A percentile compares a stretch with the other conserved stretches of the same genome.
Evolutionary conservation across 2,888 invertebrate species (phyloP).

Genomic region (Synanthedon formicaeformis): DNA sequence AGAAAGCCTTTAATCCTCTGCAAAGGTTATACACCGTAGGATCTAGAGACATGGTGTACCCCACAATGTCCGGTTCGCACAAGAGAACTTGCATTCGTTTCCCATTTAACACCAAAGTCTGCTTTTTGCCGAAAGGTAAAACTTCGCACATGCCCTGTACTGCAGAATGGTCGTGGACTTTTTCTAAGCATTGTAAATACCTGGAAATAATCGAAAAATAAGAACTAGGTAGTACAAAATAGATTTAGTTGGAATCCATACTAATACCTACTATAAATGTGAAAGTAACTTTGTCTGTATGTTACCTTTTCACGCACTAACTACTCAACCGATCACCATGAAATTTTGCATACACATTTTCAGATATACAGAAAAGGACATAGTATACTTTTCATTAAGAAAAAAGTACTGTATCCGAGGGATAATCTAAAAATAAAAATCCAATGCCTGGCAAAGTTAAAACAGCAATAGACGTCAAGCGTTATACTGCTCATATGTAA

Average conservation of each 20-base stretch:
- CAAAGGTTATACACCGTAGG: conserved; percentile 62
- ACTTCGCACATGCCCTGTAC: conserved; percentile 62
- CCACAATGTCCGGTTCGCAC: conserved; percentile 58
- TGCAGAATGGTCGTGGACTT: conserved; percentile 58
- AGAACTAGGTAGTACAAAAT: not conserved
- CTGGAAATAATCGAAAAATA: conserved; percentile 15
- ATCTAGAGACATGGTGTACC: conserved; percentile 56
- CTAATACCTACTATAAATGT: not conserved
- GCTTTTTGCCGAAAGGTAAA: conserved; percentile 55
- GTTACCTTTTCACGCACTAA: no score
- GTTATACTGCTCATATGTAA: no score
- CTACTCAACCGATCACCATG: no score
- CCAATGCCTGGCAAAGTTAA: no score
- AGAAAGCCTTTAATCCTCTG: conserved; percentile 68
- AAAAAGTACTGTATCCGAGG: no score
- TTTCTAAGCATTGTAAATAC: conserved; percentile 52
- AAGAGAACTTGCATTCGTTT: conserved; percentile 54
- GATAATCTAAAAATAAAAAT: no score
- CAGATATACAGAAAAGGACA: no score
- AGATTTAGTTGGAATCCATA: not conserved
- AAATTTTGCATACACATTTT: no score
- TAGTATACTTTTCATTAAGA: no score
- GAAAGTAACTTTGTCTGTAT: no score
- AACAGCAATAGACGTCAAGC: no score
- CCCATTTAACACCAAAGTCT: conserved; percentile 40